These are phyloP conservation scores for Micrasema minimum DNA, from an alignment of 1,140 invertebrate species.

Conservation along the genomic window DNA sequence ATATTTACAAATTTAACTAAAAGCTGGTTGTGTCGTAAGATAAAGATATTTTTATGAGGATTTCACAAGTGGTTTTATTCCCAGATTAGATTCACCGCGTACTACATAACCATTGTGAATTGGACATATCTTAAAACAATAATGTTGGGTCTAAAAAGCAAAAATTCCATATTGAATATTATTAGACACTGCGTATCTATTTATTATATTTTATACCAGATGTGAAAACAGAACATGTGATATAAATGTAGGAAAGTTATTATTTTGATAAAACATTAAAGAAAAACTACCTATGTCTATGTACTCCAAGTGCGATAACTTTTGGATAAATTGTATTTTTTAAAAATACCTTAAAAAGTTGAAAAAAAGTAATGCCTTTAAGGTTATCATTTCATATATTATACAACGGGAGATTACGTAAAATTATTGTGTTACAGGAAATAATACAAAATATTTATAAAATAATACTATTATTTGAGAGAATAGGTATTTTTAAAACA, in stretches of 20 bases:
- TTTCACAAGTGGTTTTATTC: conserved; percentile 20
- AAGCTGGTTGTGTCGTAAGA: conserved; percentile 29
- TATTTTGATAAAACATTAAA: conserved; percentile 34
- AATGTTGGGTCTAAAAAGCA: conserved; percentile 22
- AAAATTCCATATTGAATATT: conserved; percentile 21
- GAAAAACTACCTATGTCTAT: conserved; percentile 28
- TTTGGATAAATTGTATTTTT: conserved; percentile 38
- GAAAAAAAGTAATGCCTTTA: conserved; percentile 29
- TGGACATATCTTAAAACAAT: conserved; percentile 34
- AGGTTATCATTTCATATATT: conserved; percentile 28
- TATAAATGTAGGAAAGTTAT: conserved; percentile 34
- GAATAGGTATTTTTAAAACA: too few relatives aligned
- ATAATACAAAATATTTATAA: too few relatives aligned
- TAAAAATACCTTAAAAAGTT: conserved; percentile 28
- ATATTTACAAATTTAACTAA: conserved; percentile 32
- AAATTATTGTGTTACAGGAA: too few relatives aligned
- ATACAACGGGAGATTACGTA: conserved; percentile 8
- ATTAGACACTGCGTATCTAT: conserved; percentile 21
- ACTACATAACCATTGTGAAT: conserved; percentile 22
- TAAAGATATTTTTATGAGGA: conserved; percentile 33
- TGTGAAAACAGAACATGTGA: conserved; percentile 36
- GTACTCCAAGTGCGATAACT: conserved; percentile 34
- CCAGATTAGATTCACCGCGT: conserved; percentile 13
- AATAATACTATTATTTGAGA: too few relatives aligned
- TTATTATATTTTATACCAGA: conserved; percentile 39